Percentiles rank a stretch among this genome's conserved stretches.
These are phyloP conservation scores for Gryon sp. DNA, from an alignment of 1,140 invertebrate genomes.

Conservation along the genomic window DNA sequence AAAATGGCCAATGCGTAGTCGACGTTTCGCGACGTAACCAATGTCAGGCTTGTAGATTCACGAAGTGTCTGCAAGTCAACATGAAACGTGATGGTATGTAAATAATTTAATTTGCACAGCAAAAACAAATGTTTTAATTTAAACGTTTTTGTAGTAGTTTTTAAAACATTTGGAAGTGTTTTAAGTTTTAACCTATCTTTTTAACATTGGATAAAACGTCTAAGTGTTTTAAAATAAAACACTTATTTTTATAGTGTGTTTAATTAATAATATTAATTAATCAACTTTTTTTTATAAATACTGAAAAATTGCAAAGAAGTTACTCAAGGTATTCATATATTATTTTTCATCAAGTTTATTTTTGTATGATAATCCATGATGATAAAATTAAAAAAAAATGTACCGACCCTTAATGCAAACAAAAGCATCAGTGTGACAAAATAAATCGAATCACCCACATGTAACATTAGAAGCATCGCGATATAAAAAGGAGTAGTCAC, in stretches of 20 bases:
- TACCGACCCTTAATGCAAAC: conserved; percentile 50
- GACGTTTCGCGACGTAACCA: conserved; percentile 96
- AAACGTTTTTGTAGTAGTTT: too few species aligned
- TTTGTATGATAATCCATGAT: conserved; percentile 13
- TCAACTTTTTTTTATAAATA: too few species aligned
- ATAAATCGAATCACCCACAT: conserved; percentile 59
- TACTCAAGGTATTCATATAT: too few species aligned
- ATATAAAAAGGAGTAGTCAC: conserved; percentile 49
- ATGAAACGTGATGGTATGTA: conserved; percentile 96
- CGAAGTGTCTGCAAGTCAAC: conserved; percentile 94
- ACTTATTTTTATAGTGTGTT: too few species aligned
- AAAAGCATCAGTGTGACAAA: conserved; percentile 30
- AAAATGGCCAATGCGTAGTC: conserved; percentile 91
- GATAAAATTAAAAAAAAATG: conserved; percentile 43
- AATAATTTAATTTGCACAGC: too few species aligned
- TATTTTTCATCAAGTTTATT: conserved; percentile 11
- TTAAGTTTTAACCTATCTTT: too few species aligned
- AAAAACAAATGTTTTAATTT: too few species aligned
- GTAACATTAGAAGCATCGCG: conserved; percentile 63
- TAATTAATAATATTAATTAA: too few species aligned
- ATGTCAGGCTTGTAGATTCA: conserved; percentile 96
- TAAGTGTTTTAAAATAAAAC: too few species aligned
- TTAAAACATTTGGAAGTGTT: too few species aligned
- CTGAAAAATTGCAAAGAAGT: too few species aligned
- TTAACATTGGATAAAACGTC: too few species aligned